A percentile compares a stretch with the other conserved stretches of the same genome.
phyloP scores from a whole-genome alignment of 2,797 vertebrate genomes.

The Agapornis canus region DNA sequence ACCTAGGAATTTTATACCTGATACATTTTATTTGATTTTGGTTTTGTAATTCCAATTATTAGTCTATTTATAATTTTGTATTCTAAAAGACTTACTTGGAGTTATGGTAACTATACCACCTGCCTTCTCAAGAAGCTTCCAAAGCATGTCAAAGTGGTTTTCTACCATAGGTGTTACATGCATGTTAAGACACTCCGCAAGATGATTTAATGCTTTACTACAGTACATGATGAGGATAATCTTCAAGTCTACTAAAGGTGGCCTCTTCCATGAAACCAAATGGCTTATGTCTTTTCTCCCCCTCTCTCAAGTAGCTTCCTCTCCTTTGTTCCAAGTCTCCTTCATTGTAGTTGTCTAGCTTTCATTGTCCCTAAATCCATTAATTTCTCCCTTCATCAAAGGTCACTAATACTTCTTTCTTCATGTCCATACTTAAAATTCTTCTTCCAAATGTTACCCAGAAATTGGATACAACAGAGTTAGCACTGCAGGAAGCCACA shows the following conservation, averaged over 20 bases:
- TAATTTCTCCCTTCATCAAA: background rate
- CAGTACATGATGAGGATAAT: background rate
- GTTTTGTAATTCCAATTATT: background rate
- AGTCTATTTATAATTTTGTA: background rate
- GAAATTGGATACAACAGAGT: background rate
- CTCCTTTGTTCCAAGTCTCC: background rate
- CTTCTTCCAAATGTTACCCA: background rate
- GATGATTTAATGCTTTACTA: background rate
- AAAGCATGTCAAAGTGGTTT: background rate
- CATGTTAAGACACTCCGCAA: background rate
- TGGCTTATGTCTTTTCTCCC: background rate
- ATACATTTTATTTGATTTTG: background rate
- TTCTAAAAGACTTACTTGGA: background rate
- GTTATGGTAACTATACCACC: background rate
- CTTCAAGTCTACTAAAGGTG: background rate
- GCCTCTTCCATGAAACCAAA: background rate
- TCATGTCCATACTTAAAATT: background rate
- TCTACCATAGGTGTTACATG: background rate
- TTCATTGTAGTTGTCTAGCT: background rate
- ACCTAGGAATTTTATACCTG: background rate
- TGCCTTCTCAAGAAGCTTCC: background rate
- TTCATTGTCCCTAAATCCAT: background rate
- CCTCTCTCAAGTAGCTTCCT: background rate
- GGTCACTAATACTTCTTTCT: background rate
- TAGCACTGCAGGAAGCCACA: background rate